Percentiles rank a stretch among this genome's conserved stretches.
phyloP scores from a whole-genome alignment of 2,113 vertebrate species.

The Peromyscus leucopus region DNA sequence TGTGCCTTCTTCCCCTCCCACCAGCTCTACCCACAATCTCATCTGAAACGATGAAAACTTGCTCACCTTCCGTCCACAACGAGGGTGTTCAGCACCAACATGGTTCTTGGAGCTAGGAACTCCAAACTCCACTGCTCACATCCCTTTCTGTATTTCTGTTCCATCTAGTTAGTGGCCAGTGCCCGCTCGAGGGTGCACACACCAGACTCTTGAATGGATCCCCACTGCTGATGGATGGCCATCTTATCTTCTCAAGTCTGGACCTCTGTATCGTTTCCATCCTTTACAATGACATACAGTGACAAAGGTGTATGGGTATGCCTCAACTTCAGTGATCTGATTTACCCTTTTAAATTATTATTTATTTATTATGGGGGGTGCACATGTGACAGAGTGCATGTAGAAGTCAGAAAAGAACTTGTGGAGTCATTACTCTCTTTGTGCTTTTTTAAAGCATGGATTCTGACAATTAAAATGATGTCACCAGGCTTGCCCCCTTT shows the following conservation, averaged over 20 bases:
- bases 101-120: not conserved
- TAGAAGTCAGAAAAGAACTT: not conserved
- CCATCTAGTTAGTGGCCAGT: not conserved
- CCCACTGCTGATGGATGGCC: not conserved
- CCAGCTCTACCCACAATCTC: not conserved
- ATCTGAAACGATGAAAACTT: not conserved
- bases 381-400: not conserved
- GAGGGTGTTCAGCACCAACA: not conserved
- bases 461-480: not conserved
- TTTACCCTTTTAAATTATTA: not conserved
- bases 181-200: not conserved
- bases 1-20: not conserved
- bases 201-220: not conserved
- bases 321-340: not conserved
- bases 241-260: not conserved
- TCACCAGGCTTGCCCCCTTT: not conserved
- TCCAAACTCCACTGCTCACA: not conserved
- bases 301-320: not conserved
- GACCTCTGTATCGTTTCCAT: not conserved
- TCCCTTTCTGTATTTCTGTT: not conserved
- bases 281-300: conserved; percentile 14
- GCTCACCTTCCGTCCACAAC: not conserved
- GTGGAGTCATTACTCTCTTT: not conserved
- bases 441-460: not conserved
- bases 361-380: not conserved